Percentiles rank a stretch among this genome's conserved stretches.
Conservation (phyloP, 2,888 invertebrate genomes). For the Microplitis deprimator region DNA sequence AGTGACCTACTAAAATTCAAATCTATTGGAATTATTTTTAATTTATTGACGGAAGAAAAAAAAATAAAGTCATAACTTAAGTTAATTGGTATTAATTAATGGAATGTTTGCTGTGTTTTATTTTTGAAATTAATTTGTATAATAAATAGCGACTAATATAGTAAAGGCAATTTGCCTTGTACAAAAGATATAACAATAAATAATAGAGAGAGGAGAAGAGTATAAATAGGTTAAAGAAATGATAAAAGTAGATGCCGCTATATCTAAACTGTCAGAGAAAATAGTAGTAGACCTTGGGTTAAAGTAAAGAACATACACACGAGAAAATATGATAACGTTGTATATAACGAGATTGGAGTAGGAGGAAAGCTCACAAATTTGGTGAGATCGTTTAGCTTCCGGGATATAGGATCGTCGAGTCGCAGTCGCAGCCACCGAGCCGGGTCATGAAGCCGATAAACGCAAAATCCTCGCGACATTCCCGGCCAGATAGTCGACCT, state of each 20-base stretch:
- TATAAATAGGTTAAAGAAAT: background rate
- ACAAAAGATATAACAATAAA: constrained; percentile 1
- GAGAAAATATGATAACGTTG: constrained; percentile 15
- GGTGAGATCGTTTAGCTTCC: constrained; percentile 20
- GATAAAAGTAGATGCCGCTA: background rate
- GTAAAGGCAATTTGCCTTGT: background rate
- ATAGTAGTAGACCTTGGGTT: background rate
- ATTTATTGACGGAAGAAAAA: background rate
- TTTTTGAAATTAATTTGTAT: background rate
- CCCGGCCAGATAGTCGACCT: constrained; percentile 23
- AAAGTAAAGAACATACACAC: background rate
- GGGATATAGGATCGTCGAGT: background rate
- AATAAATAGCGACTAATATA: background rate
- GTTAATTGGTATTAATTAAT: too few species aligned
- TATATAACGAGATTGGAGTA: constrained; percentile 22
- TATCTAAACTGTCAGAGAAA: background rate
- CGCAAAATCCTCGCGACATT: constrained; percentile 47
- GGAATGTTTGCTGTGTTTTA: too few species aligned
- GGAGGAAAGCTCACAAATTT: constrained; percentile 14
- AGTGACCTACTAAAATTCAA: background rate
- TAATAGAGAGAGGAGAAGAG: background rate
- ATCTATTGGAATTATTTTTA: background rate
- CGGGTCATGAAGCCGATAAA: constrained; percentile 45
- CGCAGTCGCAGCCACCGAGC: constrained; percentile 14
- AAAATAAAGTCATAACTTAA: too few species aligned